Percentiles rank a stretch among this genome's conserved stretches.
phyloP scores from a whole-genome alignment of 2,888 invertebrate genomes.

The Cephus rjabovi region DNA sequence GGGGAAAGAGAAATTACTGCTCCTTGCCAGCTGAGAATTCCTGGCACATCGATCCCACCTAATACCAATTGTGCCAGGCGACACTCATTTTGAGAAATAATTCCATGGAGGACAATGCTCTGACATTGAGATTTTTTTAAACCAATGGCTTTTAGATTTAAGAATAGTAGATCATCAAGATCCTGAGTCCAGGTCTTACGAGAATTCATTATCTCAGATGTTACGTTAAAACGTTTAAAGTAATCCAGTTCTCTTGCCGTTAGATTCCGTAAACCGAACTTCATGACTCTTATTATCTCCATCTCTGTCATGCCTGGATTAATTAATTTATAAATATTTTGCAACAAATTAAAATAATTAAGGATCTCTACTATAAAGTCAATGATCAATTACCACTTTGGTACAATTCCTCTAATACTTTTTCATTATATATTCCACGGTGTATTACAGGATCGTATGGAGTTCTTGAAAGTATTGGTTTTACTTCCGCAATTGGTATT shows the following conservation, averaged over 20 bases:
- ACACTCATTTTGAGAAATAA: conserved; percentile 28
- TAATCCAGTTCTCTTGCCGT: conserved; percentile 25
- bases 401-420: conserved; percentile 29
- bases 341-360: not conserved
- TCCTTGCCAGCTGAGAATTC: conserved; percentile 39
- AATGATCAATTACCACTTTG: conserved; percentile 26
- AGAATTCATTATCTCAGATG: conserved; percentile 17
- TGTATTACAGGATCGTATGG: conserved; percentile 26
- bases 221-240: conserved; percentile 28
- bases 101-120: conserved; percentile 32
- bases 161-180: conserved; percentile 27
- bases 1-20: conserved; percentile 17
- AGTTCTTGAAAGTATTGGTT: not conserved
- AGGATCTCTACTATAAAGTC: not conserved
- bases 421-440: conserved; percentile 36
- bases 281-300: conserved; percentile 41
- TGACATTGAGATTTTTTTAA: conserved; percentile 32
- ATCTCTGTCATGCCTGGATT: conserved; percentile 33
- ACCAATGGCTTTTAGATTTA: conserved; percentile 29
- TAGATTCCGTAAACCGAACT: conserved; percentile 36
- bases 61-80: conserved; percentile 28
- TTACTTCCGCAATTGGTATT: not conserved
- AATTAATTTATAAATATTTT: not conserved
- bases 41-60: conserved; percentile 34
- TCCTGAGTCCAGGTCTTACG: conserved; percentile 17